phyloP scores from a whole-genome alignment of 2,797 vertebrate species.

The Bufotes viridis region DNA sequence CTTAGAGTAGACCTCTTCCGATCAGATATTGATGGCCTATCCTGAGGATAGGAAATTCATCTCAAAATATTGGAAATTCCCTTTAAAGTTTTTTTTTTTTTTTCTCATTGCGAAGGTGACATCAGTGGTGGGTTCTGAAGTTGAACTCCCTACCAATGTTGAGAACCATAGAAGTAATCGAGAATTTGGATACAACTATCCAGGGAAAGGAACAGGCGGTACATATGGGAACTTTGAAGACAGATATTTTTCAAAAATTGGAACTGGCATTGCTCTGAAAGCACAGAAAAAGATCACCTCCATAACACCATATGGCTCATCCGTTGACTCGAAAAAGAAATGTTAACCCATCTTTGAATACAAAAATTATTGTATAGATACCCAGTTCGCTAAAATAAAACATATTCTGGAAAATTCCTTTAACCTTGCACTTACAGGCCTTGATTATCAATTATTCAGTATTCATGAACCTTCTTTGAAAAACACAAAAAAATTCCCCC shows the following conservation, averaged over 20 bases:
- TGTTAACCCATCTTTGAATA: not conserved
- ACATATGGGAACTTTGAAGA: not conserved
- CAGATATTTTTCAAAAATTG: not conserved
- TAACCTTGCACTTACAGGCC: too few relatives aligned
- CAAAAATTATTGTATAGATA: not conserved
- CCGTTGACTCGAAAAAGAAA: too few relatives aligned
- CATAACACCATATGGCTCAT: too few relatives aligned
- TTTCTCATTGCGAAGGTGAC: not conserved
- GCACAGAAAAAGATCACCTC: not conserved
- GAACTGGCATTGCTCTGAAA: not conserved
- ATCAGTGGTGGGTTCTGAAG: not conserved
- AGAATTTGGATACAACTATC: not conserved
- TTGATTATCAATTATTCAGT: not conserved
- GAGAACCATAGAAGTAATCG: not conserved
- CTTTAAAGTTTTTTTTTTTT: too few relatives aligned
- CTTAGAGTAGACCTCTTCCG: too few relatives aligned
- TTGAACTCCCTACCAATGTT: not conserved
- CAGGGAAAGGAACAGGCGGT: not conserved
- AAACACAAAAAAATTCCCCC: not conserved
- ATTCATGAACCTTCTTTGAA: not conserved
- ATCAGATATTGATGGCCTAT: too few relatives aligned
- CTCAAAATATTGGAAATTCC: too few relatives aligned
- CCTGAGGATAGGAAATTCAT: too few relatives aligned
- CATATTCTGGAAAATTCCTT: not conserved
- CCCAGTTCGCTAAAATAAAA: too few relatives aligned